Conservation (phyloP, 2,797 vertebrate species). For the Mormyrops boulengeri region DNA sequence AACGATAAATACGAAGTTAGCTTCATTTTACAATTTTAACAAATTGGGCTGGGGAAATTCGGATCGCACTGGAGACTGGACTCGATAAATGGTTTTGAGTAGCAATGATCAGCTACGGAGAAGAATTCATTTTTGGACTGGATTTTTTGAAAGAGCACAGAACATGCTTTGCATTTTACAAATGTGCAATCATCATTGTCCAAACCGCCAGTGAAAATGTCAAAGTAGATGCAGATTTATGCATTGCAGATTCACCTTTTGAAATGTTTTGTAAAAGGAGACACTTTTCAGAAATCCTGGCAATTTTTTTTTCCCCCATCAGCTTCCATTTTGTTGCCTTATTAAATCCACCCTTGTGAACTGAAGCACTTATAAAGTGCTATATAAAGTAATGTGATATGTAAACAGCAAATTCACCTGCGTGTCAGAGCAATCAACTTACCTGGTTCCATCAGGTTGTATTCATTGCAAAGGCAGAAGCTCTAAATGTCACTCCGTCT, state of each 20-base stretch:
- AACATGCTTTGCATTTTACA: neutral
- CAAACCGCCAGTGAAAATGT: neutral
- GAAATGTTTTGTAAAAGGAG: neutral
- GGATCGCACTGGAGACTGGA: neutral
- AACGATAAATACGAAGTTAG: neutral
- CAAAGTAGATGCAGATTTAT: neutral
- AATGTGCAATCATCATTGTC: neutral
- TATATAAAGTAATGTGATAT: neutral
- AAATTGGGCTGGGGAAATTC: neutral
- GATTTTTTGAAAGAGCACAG: constrained; percentile 4
- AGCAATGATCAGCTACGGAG: neutral
- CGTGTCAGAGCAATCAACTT: neutral
- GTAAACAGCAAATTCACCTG: neutral
- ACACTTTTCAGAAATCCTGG: neutral
- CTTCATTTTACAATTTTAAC: neutral
- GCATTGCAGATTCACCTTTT: neutral
- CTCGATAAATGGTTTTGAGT: neutral
- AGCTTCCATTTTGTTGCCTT: neutral
- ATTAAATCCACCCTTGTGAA: neutral
- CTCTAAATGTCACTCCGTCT: neutral
- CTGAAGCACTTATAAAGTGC: neutral
- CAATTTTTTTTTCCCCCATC: neutral
- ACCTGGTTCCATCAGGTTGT: neutral
- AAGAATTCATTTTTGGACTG: neutral
- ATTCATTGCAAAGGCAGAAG: neutral